Conservation (phyloP, 2,797 vertebrate genomes). For the Sebastolobus alascanus region DNA sequence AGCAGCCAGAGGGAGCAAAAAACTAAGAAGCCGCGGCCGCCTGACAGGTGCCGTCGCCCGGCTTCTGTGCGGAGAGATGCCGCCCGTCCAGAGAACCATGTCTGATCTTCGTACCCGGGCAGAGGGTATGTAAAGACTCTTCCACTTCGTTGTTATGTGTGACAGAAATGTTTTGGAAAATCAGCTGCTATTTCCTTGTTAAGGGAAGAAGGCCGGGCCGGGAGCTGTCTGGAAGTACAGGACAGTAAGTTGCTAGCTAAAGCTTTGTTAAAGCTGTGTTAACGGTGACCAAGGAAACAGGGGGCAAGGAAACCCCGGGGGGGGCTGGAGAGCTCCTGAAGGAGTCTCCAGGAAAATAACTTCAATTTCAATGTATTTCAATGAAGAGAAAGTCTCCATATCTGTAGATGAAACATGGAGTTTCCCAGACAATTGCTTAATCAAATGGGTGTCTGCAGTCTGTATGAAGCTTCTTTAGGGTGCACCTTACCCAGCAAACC, state of each 20-base stretch:
- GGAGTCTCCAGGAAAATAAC: not conserved
- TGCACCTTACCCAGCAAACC: slow-evolving; percentile 17
- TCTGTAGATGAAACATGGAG: not conserved
- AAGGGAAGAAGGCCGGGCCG: slow-evolving; percentile 42
- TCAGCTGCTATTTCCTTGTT: slow-evolving; percentile 1
- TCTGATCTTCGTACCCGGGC: slow-evolving; percentile 92
- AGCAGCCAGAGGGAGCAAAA: slow-evolving; percentile 39
- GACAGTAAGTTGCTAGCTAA: slow-evolving; percentile 63
- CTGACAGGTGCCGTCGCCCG: slow-evolving; percentile 82
- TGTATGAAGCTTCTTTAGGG: not conserved
- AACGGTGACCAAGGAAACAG: slow-evolving; percentile 2
- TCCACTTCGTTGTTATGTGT: not conserved
- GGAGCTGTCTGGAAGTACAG: slow-evolving; percentile 38
- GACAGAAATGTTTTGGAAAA: not conserved
- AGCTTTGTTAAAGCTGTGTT: slow-evolving; percentile 17
- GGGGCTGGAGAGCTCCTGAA: slow-evolving; percentile 13
- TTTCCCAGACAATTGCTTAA: not conserved
- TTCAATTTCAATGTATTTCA: not conserved
- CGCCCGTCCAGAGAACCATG: slow-evolving; percentile 93
- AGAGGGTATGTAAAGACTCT: slow-evolving; percentile 87
- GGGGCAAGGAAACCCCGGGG: slow-evolving; percentile 39
- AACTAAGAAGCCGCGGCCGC: slow-evolving; percentile 63
- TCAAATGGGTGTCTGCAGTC: not conserved
- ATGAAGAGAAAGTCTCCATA: not conserved
- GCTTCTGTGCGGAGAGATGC: slow-evolving; percentile 83